A percentile compares a stretch with the other conserved stretches of the same genome.
phyloP scores from a whole-genome alignment of 2,888 invertebrate genomes.

The Lacanobia oleracea region DNA sequence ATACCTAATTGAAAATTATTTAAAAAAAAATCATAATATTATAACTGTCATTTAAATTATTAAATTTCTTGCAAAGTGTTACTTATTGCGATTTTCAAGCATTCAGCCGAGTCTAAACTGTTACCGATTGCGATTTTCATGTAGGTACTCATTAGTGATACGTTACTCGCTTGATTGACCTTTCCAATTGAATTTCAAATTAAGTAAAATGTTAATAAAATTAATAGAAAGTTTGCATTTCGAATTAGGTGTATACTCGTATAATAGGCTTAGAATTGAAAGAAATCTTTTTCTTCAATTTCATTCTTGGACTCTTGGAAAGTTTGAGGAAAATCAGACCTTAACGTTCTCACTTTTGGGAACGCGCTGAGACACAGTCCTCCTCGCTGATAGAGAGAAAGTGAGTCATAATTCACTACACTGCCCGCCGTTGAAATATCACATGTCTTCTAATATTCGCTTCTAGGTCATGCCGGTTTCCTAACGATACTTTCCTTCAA shows the following conservation, averaged over 20 bases:
- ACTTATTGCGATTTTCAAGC: slow-evolving; percentile 21
- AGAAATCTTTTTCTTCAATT: too few relatives aligned
- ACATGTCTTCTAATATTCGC: too few relatives aligned
- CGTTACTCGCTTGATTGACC: background rate
- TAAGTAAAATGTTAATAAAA: background rate
- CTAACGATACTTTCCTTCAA: too few relatives aligned
- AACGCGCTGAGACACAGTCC: too few relatives aligned
- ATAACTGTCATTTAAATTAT: background rate
- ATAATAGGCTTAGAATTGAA: too few relatives aligned
- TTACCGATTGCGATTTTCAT: slow-evolving; percentile 26
- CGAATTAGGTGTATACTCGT: background rate
- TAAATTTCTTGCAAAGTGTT: slow-evolving; percentile 19
- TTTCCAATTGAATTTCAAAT: slow-evolving; percentile 12
- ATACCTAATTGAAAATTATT: slow-evolving; percentile 1
- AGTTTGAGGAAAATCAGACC: too few relatives aligned
- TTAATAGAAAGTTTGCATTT: background rate
- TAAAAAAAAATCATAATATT: background rate
- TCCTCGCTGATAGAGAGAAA: too few relatives aligned
- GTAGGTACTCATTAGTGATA: background rate
- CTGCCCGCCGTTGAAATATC: too few relatives aligned
- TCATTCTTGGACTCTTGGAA: too few relatives aligned
- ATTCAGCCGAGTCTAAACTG: slow-evolving; percentile 9
- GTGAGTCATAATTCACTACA: too few relatives aligned
- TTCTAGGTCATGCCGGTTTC: too few relatives aligned
- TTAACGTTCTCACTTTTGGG: too few relatives aligned